Evolutionary conservation across 2,888 invertebrate species (phyloP).

Genomic region (Tolmerus cingulatus): DNA sequence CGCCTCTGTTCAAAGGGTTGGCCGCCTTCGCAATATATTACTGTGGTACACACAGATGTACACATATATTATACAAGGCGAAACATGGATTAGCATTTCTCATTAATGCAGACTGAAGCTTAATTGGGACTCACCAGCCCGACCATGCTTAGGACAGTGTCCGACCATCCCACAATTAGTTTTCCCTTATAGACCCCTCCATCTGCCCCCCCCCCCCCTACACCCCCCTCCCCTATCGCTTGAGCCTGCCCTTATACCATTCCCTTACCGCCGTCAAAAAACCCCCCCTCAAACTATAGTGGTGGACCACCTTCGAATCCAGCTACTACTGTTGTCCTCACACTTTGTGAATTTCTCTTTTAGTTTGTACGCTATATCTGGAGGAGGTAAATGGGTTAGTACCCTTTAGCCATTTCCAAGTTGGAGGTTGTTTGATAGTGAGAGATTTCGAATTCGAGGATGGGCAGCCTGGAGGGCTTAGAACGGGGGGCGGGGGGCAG

Average conservation of each 20-base stretch:
- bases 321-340: constrained; percentile 44
- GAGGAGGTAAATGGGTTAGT: constrained; percentile 41
- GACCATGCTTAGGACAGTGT: constrained; percentile 48
- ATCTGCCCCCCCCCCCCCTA: background rate
- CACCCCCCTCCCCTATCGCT: background rate
- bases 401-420: constrained; percentile 35
- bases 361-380: constrained; percentile 41
- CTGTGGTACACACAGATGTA: constrained; percentile 16
- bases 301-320: constrained; percentile 44
- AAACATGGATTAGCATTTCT: constrained; percentile 54
- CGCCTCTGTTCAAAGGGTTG: constrained; percentile 33
- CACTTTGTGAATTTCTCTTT: constrained; percentile 46
- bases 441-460: constrained; percentile 41
- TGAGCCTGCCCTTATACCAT: background rate
- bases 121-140: constrained; percentile 52
- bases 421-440: constrained; percentile 42
- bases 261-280: background rate
- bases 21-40: constrained; percentile 41
- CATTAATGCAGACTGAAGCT: constrained; percentile 54
- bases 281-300: constrained; percentile 12
- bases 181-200: constrained; percentile 40
- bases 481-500: background rate
- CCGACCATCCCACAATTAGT: constrained; percentile 49
- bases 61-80: constrained; percentile 48
- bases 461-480: background rate